phyloP scores from a whole-genome alignment of 2,113 vertebrate species.

The Lamprologus callipterus region DNA sequence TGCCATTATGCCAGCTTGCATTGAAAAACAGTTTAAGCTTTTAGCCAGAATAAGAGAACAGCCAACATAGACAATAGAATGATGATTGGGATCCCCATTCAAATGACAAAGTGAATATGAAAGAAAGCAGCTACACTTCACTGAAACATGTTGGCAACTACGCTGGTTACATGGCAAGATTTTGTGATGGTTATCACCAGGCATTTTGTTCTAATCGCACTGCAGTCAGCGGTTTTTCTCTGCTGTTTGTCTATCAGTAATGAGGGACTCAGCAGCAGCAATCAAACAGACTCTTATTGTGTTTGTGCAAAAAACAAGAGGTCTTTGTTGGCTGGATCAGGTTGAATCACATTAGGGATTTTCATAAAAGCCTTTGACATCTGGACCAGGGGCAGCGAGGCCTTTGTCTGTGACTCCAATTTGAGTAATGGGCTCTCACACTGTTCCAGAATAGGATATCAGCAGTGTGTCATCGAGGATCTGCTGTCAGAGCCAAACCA shows the following conservation, averaged over 20 bases:
- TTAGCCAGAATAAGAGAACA: not conserved
- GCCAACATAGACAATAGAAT: not conserved
- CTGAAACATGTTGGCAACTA: not conserved
- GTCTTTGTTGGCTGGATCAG: slow-evolving; percentile 45
- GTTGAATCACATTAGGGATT: slow-evolving; percentile 55
- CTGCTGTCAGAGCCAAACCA: slow-evolving; percentile 11
- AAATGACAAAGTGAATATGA: not conserved
- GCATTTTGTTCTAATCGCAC: slow-evolving; percentile 12
- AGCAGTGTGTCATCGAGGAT: slow-evolving; percentile 18
- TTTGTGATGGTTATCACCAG: slow-evolving; percentile 18
- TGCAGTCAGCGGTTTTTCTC: slow-evolving; percentile 43
- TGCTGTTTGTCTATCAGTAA: slow-evolving; percentile 54
- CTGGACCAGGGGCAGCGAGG: slow-evolving; percentile 36
- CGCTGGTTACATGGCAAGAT: not conserved
- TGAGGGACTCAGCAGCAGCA: slow-evolving; percentile 39
- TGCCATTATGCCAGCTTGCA: not conserved
- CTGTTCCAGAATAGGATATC: slow-evolving; percentile 39
- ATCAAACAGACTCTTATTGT: slow-evolving; percentile 42
- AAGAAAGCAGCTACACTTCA: not conserved
- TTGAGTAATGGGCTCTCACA: slow-evolving; percentile 56
- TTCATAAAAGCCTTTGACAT: slow-evolving; percentile 61
- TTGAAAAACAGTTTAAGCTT: not conserved
- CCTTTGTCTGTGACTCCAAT: slow-evolving; percentile 60
- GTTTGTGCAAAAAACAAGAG: slow-evolving; percentile 41
- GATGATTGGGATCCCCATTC: not conserved